Percentiles rank a stretch among this genome's conserved stretches.
Evolutionary conservation across 1,140 invertebrate species (phyloP).

Genomic region (Ridgeia piscesae): DNA sequence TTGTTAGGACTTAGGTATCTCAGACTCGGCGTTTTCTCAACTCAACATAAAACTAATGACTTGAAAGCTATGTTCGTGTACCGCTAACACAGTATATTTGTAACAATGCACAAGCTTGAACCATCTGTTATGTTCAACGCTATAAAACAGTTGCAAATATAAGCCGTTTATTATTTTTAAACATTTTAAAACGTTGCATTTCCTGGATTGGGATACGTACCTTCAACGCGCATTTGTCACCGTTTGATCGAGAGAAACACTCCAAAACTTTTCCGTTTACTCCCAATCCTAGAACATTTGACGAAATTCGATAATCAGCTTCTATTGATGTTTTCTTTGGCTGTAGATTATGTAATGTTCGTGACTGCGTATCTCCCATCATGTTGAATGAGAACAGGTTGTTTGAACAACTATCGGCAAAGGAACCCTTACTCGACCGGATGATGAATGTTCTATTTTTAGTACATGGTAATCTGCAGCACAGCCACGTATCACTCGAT

Average conservation of each 20-base stretch:
- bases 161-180: neutral
- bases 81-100: neutral
- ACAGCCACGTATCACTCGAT: neutral
- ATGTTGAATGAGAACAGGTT: slow-evolving; percentile 26
- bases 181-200: neutral
- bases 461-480: neutral
- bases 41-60: neutral
- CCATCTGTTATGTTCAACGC: neutral
- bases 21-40: too few species aligned
- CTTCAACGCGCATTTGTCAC: slow-evolving; percentile 85
- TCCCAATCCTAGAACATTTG: slow-evolving; percentile 91
- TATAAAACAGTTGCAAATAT: neutral
- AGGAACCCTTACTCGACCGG: neutral
- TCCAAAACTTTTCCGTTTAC: slow-evolving; percentile 90
- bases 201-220: slow-evolving; percentile 56
- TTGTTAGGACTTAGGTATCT: too few species aligned
- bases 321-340: slow-evolving; percentile 72
- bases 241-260: slow-evolving; percentile 66
- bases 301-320: slow-evolving; percentile 92
- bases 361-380: slow-evolving; percentile 46
- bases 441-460: neutral
- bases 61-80: neutral
- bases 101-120: neutral
- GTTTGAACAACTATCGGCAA: neutral
- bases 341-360: slow-evolving; percentile 35